Evolutionary conservation across 2,797 vertebrate genomes (phyloP), one percentile per base, ranked within the genome.

Genomic region (Tangara arthus): DNA sequence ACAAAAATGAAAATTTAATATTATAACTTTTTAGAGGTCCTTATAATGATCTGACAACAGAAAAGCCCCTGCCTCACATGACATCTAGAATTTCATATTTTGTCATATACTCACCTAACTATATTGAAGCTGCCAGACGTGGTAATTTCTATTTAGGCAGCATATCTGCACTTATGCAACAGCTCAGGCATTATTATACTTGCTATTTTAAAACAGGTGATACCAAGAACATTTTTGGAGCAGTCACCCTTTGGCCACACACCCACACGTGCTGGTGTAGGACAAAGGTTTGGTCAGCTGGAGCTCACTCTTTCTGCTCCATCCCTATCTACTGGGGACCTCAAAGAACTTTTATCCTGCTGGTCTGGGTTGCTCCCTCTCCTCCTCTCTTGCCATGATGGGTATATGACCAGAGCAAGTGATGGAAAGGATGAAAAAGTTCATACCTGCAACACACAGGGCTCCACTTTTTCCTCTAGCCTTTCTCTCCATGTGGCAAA

Each of bases 1-100:
- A 94, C 53, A 96, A 90, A 96, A 87, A 81, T 55, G 68, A 92
- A 94, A 89, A 92, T 59, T 55, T 83, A 82, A 78, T 68, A 27
- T 77, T 80, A 65, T 75, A 75, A 65, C 34, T 77, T 90, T 81
- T 82, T 24, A 55, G 80, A 91, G 46, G 24, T 92, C 42, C 61
- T 80, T 71, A 87, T 32, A 81, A 18, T 22, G 20, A 80, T 55
- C 61, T 78, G 89, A 92, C n/a, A 68, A 64, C 39, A 83, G 59
- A 71, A 96, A 94, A 83, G 39, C 23, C 78, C 55, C 65, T 64
- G 37, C 17, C 42, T 90, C 39, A 59, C 3, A 2, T 55, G 57
- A 37, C 35, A 86, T 20, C 65, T 52, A 39, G 41, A 83, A 81
- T 91, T 75, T 68, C 19, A 4, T 68, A 30, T 81, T 93, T 83